These are phyloP conservation scores for Anagyrus pseudococci DNA, from an alignment of 2,888 invertebrate genomes.

Conservation along the genomic window DNA sequence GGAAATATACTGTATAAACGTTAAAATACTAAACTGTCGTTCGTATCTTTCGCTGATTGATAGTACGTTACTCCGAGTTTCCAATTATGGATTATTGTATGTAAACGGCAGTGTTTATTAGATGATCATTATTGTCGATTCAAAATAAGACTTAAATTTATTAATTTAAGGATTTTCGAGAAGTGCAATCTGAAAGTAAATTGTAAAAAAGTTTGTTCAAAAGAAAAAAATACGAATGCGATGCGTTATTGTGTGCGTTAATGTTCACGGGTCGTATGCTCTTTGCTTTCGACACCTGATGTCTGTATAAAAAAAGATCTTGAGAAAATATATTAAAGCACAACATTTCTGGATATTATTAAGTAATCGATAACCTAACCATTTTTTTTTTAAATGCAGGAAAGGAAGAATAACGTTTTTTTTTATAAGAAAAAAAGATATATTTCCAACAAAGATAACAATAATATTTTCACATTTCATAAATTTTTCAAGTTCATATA, in stretches of 20 bases:
- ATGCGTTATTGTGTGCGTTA: slow-evolving; percentile 34
- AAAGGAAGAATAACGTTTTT: background rate
- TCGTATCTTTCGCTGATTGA: slow-evolving; percentile 27
- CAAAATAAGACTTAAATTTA: slow-evolving; percentile 29
- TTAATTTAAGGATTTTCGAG: slow-evolving; percentile 31
- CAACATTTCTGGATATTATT: slow-evolving; percentile 31
- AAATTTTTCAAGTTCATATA: slow-evolving; percentile 23
- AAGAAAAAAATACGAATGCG: slow-evolving; percentile 18
- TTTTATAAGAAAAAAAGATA: slow-evolving; percentile 32
- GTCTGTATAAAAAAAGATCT: slow-evolving; percentile 42
- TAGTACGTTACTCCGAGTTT: slow-evolving; percentile 23
- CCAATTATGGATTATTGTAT: slow-evolving; percentile 32
- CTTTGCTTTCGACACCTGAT: slow-evolving; percentile 40
- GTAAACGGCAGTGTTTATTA: slow-evolving; percentile 30
- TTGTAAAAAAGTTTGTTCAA: slow-evolving; percentile 39
- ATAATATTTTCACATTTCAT: slow-evolving; percentile 24
- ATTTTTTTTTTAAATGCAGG: background rate
- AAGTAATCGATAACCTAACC: slow-evolving; percentile 10
- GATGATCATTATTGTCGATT: slow-evolving; percentile 30
- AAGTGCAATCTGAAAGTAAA: slow-evolving; percentile 42
- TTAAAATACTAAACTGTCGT: slow-evolving; percentile 34
- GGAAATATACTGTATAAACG: slow-evolving; percentile 37
- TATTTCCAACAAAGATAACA: slow-evolving; percentile 37
- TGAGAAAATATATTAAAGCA: slow-evolving; percentile 42
- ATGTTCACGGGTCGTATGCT: slow-evolving; percentile 41